Evolutionary conservation across 2,888 invertebrate genomes (phyloP), one percentile per base, ranked within the genome.

Genomic region (Scaptodrosophila latifasciaeformis): DNA sequence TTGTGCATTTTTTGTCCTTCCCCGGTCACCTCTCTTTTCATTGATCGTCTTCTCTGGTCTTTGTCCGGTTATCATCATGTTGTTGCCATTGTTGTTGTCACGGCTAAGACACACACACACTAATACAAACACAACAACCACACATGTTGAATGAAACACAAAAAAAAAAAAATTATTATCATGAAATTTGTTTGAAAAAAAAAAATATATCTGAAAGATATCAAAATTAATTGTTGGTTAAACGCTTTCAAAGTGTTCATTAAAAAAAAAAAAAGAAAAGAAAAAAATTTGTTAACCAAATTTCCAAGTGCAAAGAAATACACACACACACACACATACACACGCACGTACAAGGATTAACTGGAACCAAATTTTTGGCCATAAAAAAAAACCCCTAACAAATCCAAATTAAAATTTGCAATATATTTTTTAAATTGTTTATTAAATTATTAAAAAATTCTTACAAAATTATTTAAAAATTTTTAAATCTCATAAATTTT

Each of bases 271-370:
- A 45, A 48, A 29, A 43, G 21, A 46, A 7, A 34, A 30, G 13
- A 31, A 34, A n/a, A n/a, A n/a, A n/a, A n/a, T n/a, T n/a, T n/a
- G n/a, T n/a, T n/a, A n/a, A n/a, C 9, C 10, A 35, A n/a, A 27
- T 49, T 15, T 39, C n/a, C 19, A 34, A 44, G n/a, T n/a, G 21
- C 29, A 40, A 40, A 35, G 6, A 17, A 44, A 48, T 49, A 56
- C 30, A 18, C 46, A 45, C 45, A 19, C 27, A 45, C 21, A 34
- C 34, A 46, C 47, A 56, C 37, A 37, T 10, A 13, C 35, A 35
- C 10, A 19, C 58, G 17, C 9, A 49, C 31, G 47, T 50, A 49
- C 42, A 57, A 62, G 75, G 71, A 75, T 59, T 62, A n/a, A 57
- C 46, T 46, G 45, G 34, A 42, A 43, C 50, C 21, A 37, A 46